Base-by-base conservation (phyloP, 2,888 invertebrate genomes). In the Plagodis dolabraria region DNA sequence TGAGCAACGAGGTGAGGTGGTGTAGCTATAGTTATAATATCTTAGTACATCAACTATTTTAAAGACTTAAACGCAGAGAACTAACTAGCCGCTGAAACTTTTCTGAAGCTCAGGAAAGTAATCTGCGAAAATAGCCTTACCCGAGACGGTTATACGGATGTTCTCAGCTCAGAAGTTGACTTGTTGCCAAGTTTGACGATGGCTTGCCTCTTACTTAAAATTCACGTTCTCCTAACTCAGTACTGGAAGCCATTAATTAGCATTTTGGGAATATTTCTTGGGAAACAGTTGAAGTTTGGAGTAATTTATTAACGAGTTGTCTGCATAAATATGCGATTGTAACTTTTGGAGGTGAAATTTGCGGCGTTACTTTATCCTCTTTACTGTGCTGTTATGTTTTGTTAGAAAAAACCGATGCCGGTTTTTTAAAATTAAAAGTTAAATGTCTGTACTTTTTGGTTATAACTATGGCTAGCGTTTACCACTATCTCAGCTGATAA, bases 221-320 rank as follows among this genome's bases (percentile, higher is more conserved):
- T 57, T 53, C 55, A 49, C 45, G 54, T 52, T 58, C 38, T 40
- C 42, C 57, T 63, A 55, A 55, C 53, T 63, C 52, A 44, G 50
- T 42, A 9, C 57, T 49, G 33, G 36, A 35, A 43, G 36, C 55
- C 58, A 63, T 58, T 63, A 58, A 63, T 63, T 63, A 63, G 58
- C 63, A 63, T 63, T 63, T 63, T 55, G 52, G 52, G 49, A 58
- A 63, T 63, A 58, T 63, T 63, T 58, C 58, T 56, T 49, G 22
- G 54, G 54, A 8, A 58, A 38, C 48, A 53, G 54, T 53, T 58
- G 55, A 53, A 63, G 52, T 58, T 62, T 53, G 8, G 22, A n/a
- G 55, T 58, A 57, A 63, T 63, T 63, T 63, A 63, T 63, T 63
- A 53, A 58, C 53, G 42, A 55, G 52, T 62, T 57, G 50, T 53